Evolutionary conservation across 2,113 vertebrate genomes (phyloP).

Genomic region (Uropsilus gracilis): DNA sequence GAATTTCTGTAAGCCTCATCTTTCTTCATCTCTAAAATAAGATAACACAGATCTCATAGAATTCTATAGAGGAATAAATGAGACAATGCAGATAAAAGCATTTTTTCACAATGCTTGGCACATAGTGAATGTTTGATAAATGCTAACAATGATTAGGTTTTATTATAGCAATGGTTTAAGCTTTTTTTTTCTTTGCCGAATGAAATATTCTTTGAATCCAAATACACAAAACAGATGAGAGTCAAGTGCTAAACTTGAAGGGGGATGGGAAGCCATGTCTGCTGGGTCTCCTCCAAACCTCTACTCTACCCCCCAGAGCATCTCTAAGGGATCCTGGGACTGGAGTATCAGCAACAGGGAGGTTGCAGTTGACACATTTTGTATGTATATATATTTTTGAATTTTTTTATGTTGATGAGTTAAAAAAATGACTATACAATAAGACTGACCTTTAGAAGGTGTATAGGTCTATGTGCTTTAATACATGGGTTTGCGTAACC

Average conservation of each 20-base stretch:
- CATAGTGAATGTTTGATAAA: neutral
- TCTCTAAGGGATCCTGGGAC: neutral
- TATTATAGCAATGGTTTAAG: neutral
- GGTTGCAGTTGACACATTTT: neutral
- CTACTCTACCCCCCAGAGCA: neutral
- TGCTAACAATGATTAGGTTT: neutral
- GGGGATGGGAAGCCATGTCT: neutral
- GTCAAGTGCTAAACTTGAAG: neutral
- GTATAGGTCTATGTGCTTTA: neutral
- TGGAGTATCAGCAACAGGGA: neutral
- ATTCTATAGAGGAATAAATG: neutral
- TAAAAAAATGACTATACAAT: neutral
- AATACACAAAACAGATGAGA: neutral
- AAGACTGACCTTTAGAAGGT: neutral
- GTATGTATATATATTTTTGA: neutral
- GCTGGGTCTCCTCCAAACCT: neutral
- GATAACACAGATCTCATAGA: neutral
- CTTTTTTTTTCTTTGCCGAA: neutral
- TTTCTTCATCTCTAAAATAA: slow-evolving; percentile 9
- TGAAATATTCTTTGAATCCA: neutral
- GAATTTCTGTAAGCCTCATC: neutral
- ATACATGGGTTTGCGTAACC: neutral
- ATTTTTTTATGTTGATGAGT: slow-evolving; percentile 3
- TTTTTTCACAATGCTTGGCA: neutral
- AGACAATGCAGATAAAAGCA: neutral